Evolutionary conservation across 2,113 vertebrate species (phyloP).

Genomic region (Hiodon tergisus): DNA sequence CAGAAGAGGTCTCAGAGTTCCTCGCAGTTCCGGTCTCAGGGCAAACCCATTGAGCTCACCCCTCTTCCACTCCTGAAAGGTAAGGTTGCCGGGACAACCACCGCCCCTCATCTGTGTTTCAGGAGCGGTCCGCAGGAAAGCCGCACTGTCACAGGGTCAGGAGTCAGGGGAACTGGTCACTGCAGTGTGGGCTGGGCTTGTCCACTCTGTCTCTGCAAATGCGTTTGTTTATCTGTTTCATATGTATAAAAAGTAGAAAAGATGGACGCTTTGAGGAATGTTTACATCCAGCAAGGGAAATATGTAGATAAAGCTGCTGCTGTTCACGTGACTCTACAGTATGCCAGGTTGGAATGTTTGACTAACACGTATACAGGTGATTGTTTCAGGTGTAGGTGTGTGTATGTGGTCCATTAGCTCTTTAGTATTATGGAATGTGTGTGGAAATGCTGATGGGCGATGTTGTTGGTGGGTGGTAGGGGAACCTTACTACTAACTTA

Average conservation of each 20-base stretch:
- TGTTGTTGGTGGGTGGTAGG: too few relatives aligned
- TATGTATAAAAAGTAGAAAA: neutral
- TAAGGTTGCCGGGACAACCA: conserved; percentile 54
- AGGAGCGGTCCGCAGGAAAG: neutral
- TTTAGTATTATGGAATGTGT: too few relatives aligned
- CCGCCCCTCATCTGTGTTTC: neutral
- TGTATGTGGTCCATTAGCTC: too few relatives aligned
- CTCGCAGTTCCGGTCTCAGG: conserved; percentile 98
- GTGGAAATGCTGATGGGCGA: too few relatives aligned
- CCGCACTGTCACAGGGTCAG: neutral
- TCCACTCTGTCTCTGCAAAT: neutral
- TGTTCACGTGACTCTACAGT: too few relatives aligned
- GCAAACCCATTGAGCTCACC: conserved; percentile 97
- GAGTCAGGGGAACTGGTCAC: too few relatives aligned
- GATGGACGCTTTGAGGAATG: neutral
- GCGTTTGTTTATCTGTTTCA: neutral
- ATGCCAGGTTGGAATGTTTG: too few relatives aligned
- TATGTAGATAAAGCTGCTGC: too few relatives aligned
- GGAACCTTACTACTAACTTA: too few relatives aligned
- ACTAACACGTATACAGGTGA: too few relatives aligned
- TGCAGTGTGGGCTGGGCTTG: neutral
- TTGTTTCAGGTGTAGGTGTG: too few relatives aligned
- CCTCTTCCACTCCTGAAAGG: conserved; percentile 97
- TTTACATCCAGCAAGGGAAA: too few relatives aligned
- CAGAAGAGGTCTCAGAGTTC: conserved; percentile 99